Evolutionary conservation across 1,140 invertebrate genomes (phyloP).

Genomic region (Andricus grossulariae): DNA sequence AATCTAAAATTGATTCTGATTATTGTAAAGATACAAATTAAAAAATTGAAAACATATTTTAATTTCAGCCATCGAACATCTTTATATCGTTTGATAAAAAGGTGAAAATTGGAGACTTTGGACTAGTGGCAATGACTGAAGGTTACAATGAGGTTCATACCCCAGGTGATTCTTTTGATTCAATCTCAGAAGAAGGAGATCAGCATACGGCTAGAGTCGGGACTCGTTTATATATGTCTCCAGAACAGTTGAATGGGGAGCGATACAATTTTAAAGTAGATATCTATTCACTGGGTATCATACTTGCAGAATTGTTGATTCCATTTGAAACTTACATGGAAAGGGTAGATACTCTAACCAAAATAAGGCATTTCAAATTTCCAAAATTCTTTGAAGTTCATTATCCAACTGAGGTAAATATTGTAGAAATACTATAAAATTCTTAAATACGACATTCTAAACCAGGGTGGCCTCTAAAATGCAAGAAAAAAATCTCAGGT

Average conservation of each 20-base stretch:
- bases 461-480: no score
- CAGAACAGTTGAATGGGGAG: conserved; percentile 89
- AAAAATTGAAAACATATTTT: background rate
- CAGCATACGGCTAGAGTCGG: conserved; percentile 85
- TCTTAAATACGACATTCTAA: conserved; percentile 35
- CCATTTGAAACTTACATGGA: conserved; percentile 95
- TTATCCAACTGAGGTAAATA: conserved; percentile 83
- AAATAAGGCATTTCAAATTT: conserved; percentile 82
- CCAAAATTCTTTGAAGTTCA: conserved; percentile 81
- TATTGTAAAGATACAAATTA: conserved; percentile 22
- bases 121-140: conserved; percentile 89
- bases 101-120: conserved; percentile 98
- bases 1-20: no score
- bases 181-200: conserved; percentile 46
- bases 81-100: conserved; percentile 93
- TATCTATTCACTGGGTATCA: conserved; percentile 96
- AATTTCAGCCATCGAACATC: conserved; percentile 92
- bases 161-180: conserved; percentile 52
- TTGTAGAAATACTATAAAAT: conserved; percentile 16
- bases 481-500: no score
- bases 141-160: conserved; percentile 73
- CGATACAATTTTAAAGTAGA: conserved; percentile 96
- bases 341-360: conserved; percentile 80
- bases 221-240: conserved; percentile 97
- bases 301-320: conserved; percentile 93